Percentiles rank a stretch among this genome's conserved stretches.
Evolutionary conservation across 2,888 invertebrate species (phyloP).

Genomic region (Pandemis cinnamomeana): DNA sequence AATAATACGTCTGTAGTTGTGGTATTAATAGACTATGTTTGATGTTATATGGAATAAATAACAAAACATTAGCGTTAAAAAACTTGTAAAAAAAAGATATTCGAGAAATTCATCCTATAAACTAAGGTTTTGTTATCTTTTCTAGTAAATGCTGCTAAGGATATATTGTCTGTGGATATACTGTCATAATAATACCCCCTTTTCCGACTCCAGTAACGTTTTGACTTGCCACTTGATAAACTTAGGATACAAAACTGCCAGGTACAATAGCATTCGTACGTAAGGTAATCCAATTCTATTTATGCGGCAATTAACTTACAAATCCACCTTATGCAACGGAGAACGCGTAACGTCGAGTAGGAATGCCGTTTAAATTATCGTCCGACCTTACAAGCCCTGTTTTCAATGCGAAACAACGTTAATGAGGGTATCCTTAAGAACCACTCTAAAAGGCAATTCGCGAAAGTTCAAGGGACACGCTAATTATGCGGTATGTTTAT

Average conservation of each 20-base stretch:
- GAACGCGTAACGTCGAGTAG: slow-evolving; percentile 18
- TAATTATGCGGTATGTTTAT: slow-evolving; percentile 32
- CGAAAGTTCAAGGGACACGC: slow-evolving; percentile 38
- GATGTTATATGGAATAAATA: no score
- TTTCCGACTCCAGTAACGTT: no score
- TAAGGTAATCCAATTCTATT: slow-evolving; percentile 27
- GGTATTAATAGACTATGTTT: no score
- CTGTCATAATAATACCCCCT: no score
- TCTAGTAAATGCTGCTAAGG: not conserved
- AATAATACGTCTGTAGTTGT: not conserved
- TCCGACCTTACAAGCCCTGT: slow-evolving; percentile 37
- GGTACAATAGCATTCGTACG: not conserved
- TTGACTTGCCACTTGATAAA: no score
- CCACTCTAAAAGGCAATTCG: slow-evolving; percentile 44
- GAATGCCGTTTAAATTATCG: slow-evolving; percentile 42
- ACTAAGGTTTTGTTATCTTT: no score
- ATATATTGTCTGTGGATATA: no score
- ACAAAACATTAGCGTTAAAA: no score
- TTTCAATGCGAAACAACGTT: slow-evolving; percentile 43
- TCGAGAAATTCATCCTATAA: no score
- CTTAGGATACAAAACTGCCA: not conserved
- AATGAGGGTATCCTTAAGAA: slow-evolving; percentile 58
- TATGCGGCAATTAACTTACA: slow-evolving; percentile 40
- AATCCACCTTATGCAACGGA: slow-evolving; percentile 29
- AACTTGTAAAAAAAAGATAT: no score